Evolutionary conservation across 53 echinoderm and acorn worm species (phyloP).

Genomic region (Mesocentrotus franciscanus): DNA sequence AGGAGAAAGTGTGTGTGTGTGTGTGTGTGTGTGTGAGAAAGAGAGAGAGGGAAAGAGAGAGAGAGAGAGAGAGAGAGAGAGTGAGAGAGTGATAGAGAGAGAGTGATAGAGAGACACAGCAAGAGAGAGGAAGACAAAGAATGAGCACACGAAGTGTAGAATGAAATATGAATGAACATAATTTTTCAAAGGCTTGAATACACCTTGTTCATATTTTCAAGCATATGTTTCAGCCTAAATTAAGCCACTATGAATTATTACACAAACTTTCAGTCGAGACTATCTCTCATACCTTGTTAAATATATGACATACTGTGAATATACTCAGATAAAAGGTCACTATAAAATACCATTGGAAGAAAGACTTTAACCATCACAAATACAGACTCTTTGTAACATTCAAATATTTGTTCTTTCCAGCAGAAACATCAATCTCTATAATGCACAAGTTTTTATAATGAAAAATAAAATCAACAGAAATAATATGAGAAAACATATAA

Average conservation of each 20-base stretch:
- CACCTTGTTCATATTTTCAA: not conserved
- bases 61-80: slow-evolving; percentile 32
- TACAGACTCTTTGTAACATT: not conserved
- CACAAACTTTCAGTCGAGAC: not conserved
- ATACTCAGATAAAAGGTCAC: slow-evolving; percentile 44
- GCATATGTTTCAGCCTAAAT: not conserved
- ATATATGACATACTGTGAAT: not conserved
- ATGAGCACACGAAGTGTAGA: not conserved
- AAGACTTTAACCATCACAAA: slow-evolving; percentile 34
- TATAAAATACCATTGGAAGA: slow-evolving; percentile 41
- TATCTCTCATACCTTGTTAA: not conserved
- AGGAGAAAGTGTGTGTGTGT: not conserved
- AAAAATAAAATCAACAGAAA: not conserved
- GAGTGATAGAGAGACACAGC: not conserved
- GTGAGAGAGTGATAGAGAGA: not conserved
- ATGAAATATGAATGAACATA: not conserved
- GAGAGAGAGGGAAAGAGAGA: not conserved
- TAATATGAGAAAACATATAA: not conserved
- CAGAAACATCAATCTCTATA: slow-evolving; percentile 31
- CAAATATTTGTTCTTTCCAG: slow-evolving; percentile 24
- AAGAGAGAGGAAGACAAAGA: not conserved
- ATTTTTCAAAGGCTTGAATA: not conserved
- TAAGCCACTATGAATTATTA: not conserved
- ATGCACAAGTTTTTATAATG: not conserved
- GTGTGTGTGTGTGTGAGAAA: not conserved